Percentiles rank a stretch among this genome's conserved stretches.
These are phyloP conservation scores for Leptinotarsa haldemani DNA, from an alignment of 2,888 invertebrate genomes.

Conservation along the genomic window DNA sequence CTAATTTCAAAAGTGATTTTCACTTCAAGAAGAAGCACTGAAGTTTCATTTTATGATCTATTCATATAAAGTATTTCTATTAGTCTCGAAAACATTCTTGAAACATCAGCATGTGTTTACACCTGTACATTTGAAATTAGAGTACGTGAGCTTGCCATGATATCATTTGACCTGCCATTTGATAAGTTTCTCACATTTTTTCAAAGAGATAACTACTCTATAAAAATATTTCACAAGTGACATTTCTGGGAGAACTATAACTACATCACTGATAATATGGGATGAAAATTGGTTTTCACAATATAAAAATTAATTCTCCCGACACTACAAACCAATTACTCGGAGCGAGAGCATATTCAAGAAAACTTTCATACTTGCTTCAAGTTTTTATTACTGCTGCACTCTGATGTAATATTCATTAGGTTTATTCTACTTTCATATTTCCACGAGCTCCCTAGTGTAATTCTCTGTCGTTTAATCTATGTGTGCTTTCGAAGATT, in stretches of 20 bases:
- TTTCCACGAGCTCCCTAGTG: not conserved
- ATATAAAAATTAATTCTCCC: not conserved
- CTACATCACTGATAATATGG: not conserved
- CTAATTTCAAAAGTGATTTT: no score
- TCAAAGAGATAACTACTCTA: no score
- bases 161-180: no score
- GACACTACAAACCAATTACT: not conserved
- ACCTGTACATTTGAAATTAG: no score
- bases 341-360: not conserved
- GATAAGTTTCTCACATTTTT: no score
- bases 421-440: not conserved
- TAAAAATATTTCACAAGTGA: no score
- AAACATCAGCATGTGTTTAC: no score
- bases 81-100: no score
- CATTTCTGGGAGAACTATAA: not conserved
- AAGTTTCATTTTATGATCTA: no score
- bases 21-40: no score
- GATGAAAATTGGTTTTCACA: not conserved
- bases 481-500: not conserved
- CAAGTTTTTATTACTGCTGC: not conserved
- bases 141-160: no score
- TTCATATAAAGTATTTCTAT: no score
- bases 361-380: not conserved
- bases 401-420: conserved; percentile 15
- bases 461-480: conserved; percentile 3